Evolutionary conservation across 2,113 vertebrate species (phyloP).

Genomic region (Paramormyrops kingsleyae): DNA sequence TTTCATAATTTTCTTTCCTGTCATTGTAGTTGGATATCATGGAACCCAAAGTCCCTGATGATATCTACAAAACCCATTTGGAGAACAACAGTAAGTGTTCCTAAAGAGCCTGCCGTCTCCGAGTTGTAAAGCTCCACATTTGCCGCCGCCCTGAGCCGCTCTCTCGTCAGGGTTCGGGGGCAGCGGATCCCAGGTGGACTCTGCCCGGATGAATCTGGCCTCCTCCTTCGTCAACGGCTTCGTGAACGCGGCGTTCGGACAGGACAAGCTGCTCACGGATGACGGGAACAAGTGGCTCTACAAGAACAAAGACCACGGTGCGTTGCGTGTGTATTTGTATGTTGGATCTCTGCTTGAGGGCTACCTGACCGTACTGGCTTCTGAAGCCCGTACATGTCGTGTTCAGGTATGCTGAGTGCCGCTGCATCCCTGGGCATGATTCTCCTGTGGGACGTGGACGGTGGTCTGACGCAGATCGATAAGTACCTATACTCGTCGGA

Average conservation of each 20-base stretch:
- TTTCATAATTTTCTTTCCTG: neutral
- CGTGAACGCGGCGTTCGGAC: slow-evolving; percentile 93
- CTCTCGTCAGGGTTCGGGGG: slow-evolving; percentile 79
- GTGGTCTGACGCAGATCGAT: slow-evolving; percentile 94
- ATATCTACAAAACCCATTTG: slow-evolving; percentile 98
- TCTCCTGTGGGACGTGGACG: slow-evolving; percentile 93
- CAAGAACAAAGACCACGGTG: slow-evolving; percentile 98
- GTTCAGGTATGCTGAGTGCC: slow-evolving; percentile 89
- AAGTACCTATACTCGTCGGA: slow-evolving; percentile 98
- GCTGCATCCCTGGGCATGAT: slow-evolving; percentile 94
- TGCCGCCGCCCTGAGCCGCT: neutral
- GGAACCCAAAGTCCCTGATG: slow-evolving; percentile 97
- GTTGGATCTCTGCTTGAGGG: neutral
- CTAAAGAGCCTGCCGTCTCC: neutral
- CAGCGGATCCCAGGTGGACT: slow-evolving; percentile 95
- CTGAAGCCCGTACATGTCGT: slow-evolving; percentile 18
- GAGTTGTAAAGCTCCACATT: neutral
- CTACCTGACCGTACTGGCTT: neutral
- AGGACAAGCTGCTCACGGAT: slow-evolving; percentile 94
- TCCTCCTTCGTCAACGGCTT: slow-evolving; percentile 98
- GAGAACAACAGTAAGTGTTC: slow-evolving; percentile 89
- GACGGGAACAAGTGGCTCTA: slow-evolving; percentile 99
- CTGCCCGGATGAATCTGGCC: slow-evolving; percentile 95
- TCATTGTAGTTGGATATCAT: slow-evolving; percentile 86
- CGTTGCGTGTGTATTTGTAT: slow-evolving; percentile 7